Conservation (phyloP, 2,888 invertebrate genomes). For the Phyllotreta cruciferae region DNA sequence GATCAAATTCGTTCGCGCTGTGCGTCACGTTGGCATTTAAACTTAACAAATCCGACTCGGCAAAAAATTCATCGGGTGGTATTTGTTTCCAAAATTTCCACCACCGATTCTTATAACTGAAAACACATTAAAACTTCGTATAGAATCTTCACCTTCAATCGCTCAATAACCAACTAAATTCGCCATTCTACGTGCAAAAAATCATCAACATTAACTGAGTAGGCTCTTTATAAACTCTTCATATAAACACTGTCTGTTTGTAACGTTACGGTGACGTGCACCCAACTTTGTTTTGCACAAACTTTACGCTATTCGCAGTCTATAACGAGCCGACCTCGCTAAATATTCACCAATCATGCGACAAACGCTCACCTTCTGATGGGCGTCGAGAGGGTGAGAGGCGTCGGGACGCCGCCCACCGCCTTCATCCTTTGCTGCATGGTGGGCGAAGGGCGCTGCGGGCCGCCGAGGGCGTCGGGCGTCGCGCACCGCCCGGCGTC, state of each 20-base stretch:
- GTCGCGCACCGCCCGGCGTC: slow-evolving; percentile 65
- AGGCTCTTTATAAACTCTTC: too few relatives aligned
- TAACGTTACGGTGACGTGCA: too few relatives aligned
- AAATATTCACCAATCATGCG: background rate
- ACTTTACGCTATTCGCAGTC: too few relatives aligned
- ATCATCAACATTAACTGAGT: too few relatives aligned
- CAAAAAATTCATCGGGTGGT: slow-evolving; percentile 5
- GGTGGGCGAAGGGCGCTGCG: slow-evolving; percentile 74
- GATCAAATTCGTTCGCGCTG: too few relatives aligned
- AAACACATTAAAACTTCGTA: background rate
- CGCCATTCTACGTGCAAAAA: background rate
- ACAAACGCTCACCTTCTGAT: slow-evolving; percentile 75
- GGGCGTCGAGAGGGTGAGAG: slow-evolving; percentile 85
- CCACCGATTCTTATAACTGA: slow-evolving; percentile 6
- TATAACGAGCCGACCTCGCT: slow-evolving; percentile 10
- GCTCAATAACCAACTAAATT: slow-evolving; percentile 23
- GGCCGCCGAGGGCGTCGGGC: slow-evolving; percentile 55
- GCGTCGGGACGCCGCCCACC: slow-evolving; percentile 88
- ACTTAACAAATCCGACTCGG: background rate
- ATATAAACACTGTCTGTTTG: too few relatives aligned
- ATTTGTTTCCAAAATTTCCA: slow-evolving; percentile 12
- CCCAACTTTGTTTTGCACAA: too few relatives aligned
- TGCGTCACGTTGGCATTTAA: too few relatives aligned
- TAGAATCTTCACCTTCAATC: too few relatives aligned
- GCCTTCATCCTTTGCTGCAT: slow-evolving; percentile 92